phyloP scores from a whole-genome alignment of 2,797 vertebrate genomes.

The Dipus sagitta region DNA sequence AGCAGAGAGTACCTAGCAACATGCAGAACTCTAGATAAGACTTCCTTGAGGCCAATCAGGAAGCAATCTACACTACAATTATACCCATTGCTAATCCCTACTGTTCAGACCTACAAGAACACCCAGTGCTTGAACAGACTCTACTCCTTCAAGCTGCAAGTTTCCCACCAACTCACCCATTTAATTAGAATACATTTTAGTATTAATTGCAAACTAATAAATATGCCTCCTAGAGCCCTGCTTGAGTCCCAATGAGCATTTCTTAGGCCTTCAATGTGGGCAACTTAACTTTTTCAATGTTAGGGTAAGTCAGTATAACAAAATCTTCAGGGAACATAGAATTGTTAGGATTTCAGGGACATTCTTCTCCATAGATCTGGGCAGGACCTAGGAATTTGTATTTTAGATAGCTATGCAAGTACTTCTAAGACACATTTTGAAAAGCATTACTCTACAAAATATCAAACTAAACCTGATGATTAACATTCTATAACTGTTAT shows the following conservation, averaged over 20 bases:
- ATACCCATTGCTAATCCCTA: not conserved
- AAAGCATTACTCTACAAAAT: not conserved
- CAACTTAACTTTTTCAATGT: not conserved
- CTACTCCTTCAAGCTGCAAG: not conserved
- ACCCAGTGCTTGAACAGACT: not conserved
- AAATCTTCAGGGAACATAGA: not conserved
- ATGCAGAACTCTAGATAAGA: not conserved
- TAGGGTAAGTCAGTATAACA: not conserved
- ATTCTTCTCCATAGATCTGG: not conserved
- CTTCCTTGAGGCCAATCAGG: not conserved
- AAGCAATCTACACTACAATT: not conserved
- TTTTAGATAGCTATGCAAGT: not conserved
- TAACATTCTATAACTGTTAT: not conserved
- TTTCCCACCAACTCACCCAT: not conserved
- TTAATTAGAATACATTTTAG: slow-evolving; percentile 8
- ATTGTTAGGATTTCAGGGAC: not conserved
- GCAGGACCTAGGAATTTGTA: not conserved
- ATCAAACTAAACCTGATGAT: not conserved
- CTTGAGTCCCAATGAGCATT: not conserved
- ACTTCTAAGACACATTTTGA: not conserved
- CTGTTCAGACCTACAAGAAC: not conserved
- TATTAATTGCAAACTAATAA: not conserved
- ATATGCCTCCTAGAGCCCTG: not conserved
- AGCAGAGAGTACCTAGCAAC: not conserved
- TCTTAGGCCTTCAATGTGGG: not conserved